phyloP scores from a whole-genome alignment of 2,888 invertebrate species.

The Ptychoptera albimana region DNA sequence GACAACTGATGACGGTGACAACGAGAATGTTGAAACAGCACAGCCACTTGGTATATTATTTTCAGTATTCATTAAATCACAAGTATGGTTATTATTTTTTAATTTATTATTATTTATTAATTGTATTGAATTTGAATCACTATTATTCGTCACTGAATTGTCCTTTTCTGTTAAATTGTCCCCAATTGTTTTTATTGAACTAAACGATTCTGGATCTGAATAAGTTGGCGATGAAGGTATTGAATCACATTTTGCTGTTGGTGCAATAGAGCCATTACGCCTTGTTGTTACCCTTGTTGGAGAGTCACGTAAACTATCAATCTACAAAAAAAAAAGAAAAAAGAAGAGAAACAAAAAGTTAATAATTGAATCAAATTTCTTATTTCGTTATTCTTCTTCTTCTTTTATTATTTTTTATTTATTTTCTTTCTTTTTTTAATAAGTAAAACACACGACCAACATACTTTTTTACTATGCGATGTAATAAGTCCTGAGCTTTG shows the following conservation, averaged over 20 bases:
- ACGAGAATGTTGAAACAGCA: conserved; percentile 2
- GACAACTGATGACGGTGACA: no score
- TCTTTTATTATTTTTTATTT: no score
- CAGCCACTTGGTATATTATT: conserved; percentile 16
- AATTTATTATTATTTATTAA: conserved; percentile 3
- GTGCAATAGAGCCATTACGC: conserved; percentile 25
- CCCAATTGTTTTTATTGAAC: conserved; percentile 9
- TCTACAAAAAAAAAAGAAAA: conserved; percentile 13
- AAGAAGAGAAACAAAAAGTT: not conserved
- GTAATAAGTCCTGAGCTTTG: conserved; percentile 45
- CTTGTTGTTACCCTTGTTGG: conserved; percentile 18
- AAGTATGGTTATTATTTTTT: conserved; percentile 8
- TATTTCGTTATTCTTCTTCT: no score
- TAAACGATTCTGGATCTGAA: conserved; percentile 22
- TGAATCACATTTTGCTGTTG: conserved; percentile 30
- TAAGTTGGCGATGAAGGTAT: conserved; percentile 30
- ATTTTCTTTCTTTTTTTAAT: no score
- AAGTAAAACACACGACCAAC: no score
- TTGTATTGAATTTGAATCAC: conserved; percentile 1
- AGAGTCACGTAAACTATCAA: conserved; percentile 30
- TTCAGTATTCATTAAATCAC: conserved; percentile 17
- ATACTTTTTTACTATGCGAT: conserved; percentile 30
- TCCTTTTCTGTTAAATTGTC: conserved; percentile 1
- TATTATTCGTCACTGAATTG: not conserved
- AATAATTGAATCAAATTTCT: not conserved